Base-by-base conservation (phyloP, 2,797 vertebrate genomes). In the Limosa lapponica region DNA sequence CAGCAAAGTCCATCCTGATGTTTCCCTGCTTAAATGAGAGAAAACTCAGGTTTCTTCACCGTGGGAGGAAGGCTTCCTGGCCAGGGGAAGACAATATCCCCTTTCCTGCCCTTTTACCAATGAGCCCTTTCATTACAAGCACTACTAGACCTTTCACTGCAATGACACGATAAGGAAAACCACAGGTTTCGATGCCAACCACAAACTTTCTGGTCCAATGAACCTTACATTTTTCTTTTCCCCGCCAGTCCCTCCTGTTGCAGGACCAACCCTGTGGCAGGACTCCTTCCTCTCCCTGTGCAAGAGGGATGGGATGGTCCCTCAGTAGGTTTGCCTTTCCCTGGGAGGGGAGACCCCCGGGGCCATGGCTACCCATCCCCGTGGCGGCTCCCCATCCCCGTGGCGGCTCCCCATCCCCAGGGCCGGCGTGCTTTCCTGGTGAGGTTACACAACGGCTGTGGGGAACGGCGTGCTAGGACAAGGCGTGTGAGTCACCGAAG, bases 401-500 rank as follows among this genome's bases (percentile, higher is more conserved):
- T 10, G 20, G 39, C 44, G 18, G 44, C 49, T 89, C 82, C 52
- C 67, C 61, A 43, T 86, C 30, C 65, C 61, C 2, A 0, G 37
- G 70, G 65, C 84, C 5, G 6, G 78, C 58, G 0, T 91, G 66
- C 89, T 41, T 92, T 92, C 62, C 74, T 1, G 1, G 55, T 51
- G 58, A 82, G 73, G 59, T 96, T 96, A 82, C 90, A 93, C 93
- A 96, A 96, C 0, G 36, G 32, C 82, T 82, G 75, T 41, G 70
- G 66, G 59, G 92, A 96, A 18, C 1, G 0, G 67, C 95, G 0
- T 96, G 97, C 91, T n/a, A 79, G 75, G 90, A 91, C 96, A 96
- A 46, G 67, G 71, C 0, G 0, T 13, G 80, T 97, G 97, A 97
- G 92, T 97, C 96, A 97, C 94, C 88, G 77, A 49, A 95, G 96